Percentiles rank a stretch among this genome's conserved stretches.
phyloP scores from a whole-genome alignment of 1,140 invertebrate species.

The Caenorhabditis tropicalis region DNA sequence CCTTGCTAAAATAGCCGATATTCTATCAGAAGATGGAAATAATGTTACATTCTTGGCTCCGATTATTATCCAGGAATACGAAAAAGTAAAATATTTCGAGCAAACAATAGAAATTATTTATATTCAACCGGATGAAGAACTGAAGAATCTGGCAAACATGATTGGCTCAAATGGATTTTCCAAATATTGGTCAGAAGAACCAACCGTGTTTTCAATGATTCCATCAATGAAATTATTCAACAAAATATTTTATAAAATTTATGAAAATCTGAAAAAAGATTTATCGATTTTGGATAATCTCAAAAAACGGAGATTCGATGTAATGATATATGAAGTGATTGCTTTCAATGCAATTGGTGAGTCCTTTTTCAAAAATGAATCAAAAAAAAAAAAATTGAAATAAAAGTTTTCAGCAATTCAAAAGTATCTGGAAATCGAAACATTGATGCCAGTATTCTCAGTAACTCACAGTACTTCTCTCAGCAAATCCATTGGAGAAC shows the following conservation, averaged over 20 bases:
- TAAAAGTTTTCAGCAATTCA: background rate
- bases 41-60: background rate
- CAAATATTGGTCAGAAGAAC: background rate
- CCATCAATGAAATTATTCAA: background rate
- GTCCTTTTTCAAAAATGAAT: background rate
- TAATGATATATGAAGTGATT: background rate
- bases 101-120: background rate
- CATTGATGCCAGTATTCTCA: background rate
- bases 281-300: background rate
- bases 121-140: background rate
- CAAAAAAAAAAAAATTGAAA: background rate
- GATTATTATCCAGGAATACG: background rate
- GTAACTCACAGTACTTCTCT: background rate
- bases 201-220: background rate
- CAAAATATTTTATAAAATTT: background rate
- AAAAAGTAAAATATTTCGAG: background rate
- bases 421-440: constrained; percentile 1
- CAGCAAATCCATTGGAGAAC: background rate
- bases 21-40: background rate
- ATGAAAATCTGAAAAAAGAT: background rate
- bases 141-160: background rate
- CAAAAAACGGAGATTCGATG: background rate
- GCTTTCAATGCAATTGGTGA: background rate
- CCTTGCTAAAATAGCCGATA: background rate
- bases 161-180: background rate